A percentile compares a stretch with the other conserved stretches of the same genome.
phyloP scores from a whole-genome alignment of 2,113 vertebrate genomes.

The Rousettus leschenaultii region DNA sequence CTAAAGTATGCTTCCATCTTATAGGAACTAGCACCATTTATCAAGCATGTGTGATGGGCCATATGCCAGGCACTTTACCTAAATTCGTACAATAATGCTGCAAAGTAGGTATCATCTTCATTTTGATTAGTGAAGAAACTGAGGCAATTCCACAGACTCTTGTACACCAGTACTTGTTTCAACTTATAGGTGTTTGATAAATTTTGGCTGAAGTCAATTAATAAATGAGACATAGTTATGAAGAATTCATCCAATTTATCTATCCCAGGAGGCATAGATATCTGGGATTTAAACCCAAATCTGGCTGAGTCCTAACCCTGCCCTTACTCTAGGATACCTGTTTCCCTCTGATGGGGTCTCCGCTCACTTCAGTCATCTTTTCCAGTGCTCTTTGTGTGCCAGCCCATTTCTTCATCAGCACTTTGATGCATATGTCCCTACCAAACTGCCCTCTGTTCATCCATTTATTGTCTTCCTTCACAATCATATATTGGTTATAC shows the following conservation, averaged over 20 bases:
- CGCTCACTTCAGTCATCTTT: fast-evolving
- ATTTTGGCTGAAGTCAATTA: neutral
- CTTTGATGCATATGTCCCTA: neutral
- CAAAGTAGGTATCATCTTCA: neutral
- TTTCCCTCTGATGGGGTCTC: neutral
- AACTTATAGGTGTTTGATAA: neutral
- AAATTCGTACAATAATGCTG: neutral
- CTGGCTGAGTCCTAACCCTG: neutral
- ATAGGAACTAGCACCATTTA: neutral
- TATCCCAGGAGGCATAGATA: neutral
- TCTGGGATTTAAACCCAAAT: neutral
- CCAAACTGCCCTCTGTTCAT: neutral
- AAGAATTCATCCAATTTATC: neutral
- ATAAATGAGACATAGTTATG: neutral
- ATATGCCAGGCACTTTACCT: neutral
- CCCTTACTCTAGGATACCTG: fast-evolving
- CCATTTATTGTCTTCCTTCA: neutral
- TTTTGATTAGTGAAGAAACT: neutral
- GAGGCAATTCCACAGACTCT: neutral
- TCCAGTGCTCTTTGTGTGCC: neutral
- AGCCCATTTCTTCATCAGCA: neutral
- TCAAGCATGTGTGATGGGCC: neutral
- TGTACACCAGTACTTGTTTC: neutral
- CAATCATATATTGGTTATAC: neutral
- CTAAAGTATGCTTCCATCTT: neutral